Evolutionary conservation across 2,113 vertebrate genomes (phyloP), one percentile per base, ranked within the genome.

Genomic region (Hippocampus guttulatus): DNA sequence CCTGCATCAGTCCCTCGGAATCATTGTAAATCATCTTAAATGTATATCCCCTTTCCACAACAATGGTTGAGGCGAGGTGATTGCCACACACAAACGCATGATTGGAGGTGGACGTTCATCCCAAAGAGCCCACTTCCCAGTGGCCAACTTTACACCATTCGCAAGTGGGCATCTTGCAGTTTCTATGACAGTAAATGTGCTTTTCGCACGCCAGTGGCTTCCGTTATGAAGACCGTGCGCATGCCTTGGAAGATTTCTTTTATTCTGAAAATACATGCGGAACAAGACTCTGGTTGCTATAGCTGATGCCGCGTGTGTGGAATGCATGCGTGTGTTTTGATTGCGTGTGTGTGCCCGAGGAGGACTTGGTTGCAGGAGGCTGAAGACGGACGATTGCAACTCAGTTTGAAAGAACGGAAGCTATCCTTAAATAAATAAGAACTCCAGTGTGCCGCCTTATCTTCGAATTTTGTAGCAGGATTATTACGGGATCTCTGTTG

Each of bases 321-420:
- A 20, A 8, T 54, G 30, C 27, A n/a, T 64, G 82, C 64, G 75
- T 52, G 76, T 71, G 77, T 20, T 55, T 55, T 8, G 21, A 23
- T 45, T 14, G 43, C 43, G 43, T 14, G 77, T 75, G 40, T 45
- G 40, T 23, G 40, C 83, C 55, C 74, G 84, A 86, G 81, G 84
- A 87, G 83, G 85, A 45, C 41, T 45, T 47, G 23, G n/a, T 81
- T 81, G 86, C 74, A 82, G 84, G 83, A 79, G 68, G 83, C 84
- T 52, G 52, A 9, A 55, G 21, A 47, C 15, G 21, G 47, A 84
- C 80, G 65, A 85, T 67, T 87, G 77, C 81, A 86, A 81, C 78
- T 85, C 81, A 85, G 72, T 87, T 86, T 84, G 71, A 84, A 86
- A 80, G 43, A 68, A 57, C 67, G 43, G 43, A 27, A 47, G 23